phyloP scores from a whole-genome alignment of 2,113 vertebrate species.

The Lepisosteus osseus region DNA sequence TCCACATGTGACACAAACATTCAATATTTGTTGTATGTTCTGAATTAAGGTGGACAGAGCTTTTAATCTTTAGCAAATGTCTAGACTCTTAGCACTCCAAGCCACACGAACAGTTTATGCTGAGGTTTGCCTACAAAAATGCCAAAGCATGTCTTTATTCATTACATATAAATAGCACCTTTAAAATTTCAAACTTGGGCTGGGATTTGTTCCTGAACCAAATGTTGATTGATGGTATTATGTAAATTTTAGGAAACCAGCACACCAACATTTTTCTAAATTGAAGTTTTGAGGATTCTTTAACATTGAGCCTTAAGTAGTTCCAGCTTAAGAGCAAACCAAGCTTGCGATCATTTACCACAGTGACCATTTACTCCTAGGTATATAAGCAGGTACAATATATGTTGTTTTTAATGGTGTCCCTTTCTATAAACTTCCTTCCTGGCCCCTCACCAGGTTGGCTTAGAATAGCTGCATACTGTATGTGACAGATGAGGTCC shows the following conservation, averaged over 20 bases:
- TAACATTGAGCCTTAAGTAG: no score
- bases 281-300: no score
- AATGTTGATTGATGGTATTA: no score
- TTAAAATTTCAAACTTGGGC: no score
- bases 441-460: slow-evolving; percentile 24
- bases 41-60: slow-evolving; percentile 29
- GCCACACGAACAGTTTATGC: slow-evolving; percentile 1
- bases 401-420: slow-evolving; percentile 72
- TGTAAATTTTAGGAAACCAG: no score
- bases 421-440: slow-evolving; percentile 53
- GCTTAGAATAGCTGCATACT: neutral
- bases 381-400: slow-evolving; percentile 46
- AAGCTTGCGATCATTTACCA: no score
- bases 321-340: no score
- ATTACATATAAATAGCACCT: no score
- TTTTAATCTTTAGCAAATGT: slow-evolving; percentile 28
- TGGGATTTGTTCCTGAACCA: no score
- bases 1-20: slow-evolving; percentile 11
- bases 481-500: no score
- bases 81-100: slow-evolving; percentile 14
- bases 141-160: neutral
- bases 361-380: slow-evolving; percentile 49
- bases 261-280: no score
- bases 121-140: neutral
- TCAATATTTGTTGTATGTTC: slow-evolving; percentile 14